phyloP scores from a whole-genome alignment of 2,113 vertebrate genomes.

The Malaclemys terrapin region DNA sequence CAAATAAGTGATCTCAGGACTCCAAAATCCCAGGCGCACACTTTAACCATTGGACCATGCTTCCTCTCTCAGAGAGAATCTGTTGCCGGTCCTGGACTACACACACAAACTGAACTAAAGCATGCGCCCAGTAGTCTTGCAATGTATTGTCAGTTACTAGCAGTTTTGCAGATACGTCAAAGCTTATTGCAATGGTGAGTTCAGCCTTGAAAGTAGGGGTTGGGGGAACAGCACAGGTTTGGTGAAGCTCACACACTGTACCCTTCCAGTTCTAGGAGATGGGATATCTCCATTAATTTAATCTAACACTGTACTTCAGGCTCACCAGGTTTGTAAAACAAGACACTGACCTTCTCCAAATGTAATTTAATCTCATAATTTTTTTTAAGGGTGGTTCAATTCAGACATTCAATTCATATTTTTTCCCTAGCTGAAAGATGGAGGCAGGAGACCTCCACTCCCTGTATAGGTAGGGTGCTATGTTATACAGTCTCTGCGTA shows the following conservation, averaged over 20 bases:
- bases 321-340: background rate
- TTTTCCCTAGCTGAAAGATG: background rate
- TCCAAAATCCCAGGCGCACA: background rate
- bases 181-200: background rate
- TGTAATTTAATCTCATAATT: background rate
- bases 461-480: background rate
- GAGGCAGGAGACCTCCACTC: background rate
- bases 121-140: background rate
- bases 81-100: background rate
- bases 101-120: background rate
- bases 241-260: background rate
- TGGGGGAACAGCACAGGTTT: background rate
- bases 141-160: background rate
- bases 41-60: accelerated
- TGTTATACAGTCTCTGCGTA: background rate
- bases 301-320: accelerated
- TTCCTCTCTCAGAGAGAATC: background rate
- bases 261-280: too few relatives aligned
- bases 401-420: background rate
- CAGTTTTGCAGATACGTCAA: background rate
- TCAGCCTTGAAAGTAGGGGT: accelerated
- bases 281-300: too few relatives aligned
- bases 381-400: background rate
- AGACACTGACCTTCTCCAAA: background rate
- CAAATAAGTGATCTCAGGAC: background rate